Conservation (phyloP, 2,888 invertebrate species). For the Meiosimyza decipiens region DNA sequence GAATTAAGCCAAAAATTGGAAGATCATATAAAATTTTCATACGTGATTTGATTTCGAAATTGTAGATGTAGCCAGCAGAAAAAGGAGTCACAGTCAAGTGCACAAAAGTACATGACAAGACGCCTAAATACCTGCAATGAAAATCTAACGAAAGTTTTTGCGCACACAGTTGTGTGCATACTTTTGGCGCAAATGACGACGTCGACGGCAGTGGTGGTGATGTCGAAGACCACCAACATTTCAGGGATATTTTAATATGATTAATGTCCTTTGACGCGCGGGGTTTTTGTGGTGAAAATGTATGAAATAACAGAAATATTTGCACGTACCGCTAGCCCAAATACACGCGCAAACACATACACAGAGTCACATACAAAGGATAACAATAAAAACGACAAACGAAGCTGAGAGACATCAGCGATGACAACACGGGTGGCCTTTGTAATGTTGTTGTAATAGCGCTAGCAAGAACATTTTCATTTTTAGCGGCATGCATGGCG, state of each 20-base stretch:
- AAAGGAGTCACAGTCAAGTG: background rate
- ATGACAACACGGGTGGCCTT: constrained; percentile 15
- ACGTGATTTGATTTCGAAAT: constrained; percentile 33
- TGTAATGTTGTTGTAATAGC: constrained; percentile 13
- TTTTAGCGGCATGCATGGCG: no score
- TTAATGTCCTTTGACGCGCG: constrained; percentile 22
- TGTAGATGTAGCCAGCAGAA: background rate
- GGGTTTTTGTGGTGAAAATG: constrained; percentile 27
- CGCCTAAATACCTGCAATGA: constrained; percentile 14
- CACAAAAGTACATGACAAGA: background rate
- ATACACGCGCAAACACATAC: background rate
- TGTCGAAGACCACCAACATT: no score
- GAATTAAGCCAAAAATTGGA: constrained; percentile 24
- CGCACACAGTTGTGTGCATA: background rate
- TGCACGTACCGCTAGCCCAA: constrained; percentile 9
- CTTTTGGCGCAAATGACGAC: background rate
- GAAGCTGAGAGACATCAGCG: constrained; percentile 3
- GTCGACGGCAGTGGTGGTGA: no score
- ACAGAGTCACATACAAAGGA: background rate
- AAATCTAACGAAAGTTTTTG: constrained; percentile 8
- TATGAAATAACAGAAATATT: constrained; percentile 15
- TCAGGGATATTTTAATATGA: constrained; percentile 22
- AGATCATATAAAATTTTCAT: constrained; percentile 31
- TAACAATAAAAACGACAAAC: background rate
- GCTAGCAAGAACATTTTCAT: constrained; percentile 15